Evolutionary conservation across 2,113 vertebrate genomes (phyloP).

Genomic region (Chelonoidis abingdonii): DNA sequence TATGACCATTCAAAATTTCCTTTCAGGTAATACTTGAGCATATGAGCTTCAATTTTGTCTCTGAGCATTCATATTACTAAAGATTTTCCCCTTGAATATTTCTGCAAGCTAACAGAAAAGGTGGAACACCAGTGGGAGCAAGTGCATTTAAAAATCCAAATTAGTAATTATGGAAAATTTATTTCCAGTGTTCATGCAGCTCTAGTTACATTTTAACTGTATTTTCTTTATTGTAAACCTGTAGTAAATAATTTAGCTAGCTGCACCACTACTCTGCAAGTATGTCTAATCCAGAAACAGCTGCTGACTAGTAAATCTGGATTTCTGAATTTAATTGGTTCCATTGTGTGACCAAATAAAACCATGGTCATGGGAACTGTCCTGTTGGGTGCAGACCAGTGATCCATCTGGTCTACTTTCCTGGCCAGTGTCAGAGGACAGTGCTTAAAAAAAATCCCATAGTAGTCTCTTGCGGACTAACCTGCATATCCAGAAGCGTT

Average conservation of each 20-base stretch:
- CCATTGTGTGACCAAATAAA: background rate
- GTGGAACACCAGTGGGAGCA: background rate
- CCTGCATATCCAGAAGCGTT: background rate
- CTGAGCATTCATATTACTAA: constrained; percentile 11
- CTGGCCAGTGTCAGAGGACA: background rate
- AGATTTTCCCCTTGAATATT: background rate
- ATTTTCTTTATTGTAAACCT: constrained; percentile 17
- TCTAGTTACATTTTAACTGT: background rate
- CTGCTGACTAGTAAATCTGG: constrained; percentile 4
- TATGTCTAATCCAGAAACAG: constrained; percentile 16
- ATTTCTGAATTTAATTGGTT: constrained; percentile 18
- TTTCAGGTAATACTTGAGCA: constrained; percentile 27
- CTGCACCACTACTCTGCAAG: background rate
- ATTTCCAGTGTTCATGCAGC: background rate
- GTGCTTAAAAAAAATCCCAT: background rate
- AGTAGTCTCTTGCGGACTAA: background rate
- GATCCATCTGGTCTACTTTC: constrained; percentile 34
- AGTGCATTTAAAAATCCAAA: constrained; percentile 13
- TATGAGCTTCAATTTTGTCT: constrained; percentile 35
- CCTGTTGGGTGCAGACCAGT: background rate
- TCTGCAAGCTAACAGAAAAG: background rate
- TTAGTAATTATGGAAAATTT: background rate
- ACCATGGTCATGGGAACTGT: constrained; percentile 45
- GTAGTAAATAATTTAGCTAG: constrained; percentile 45
- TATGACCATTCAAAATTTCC: background rate